Evolutionary conservation across 2,888 invertebrate genomes (phyloP), one percentile per base, ranked within the genome.

Genomic region (Hybos culiciformis): DNA sequence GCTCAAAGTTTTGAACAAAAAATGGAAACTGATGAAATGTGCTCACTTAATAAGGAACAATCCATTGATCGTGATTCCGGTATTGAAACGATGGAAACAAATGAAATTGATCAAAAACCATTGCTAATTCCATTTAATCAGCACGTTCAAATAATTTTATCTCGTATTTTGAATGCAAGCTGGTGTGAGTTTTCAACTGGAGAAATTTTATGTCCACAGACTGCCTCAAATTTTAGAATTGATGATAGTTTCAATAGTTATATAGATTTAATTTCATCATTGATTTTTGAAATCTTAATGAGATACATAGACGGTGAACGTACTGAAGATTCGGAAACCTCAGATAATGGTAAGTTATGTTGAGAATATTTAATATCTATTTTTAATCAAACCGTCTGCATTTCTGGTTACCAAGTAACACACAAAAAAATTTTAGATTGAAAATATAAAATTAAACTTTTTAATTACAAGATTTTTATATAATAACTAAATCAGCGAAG

Each of bases 31-130:
- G 64, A 64, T 51, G 63, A 63, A 45, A 60, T 57, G 54, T 56
- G 56, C 48, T 54, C 57, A 1, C 45, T n/a, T n/a, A 70, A 75
- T 18, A 73, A 75, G 52, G 74, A 74, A 45, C 67, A 42, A 42
- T 40, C 18, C 26, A 41, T 42, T 39, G 80, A 79, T 59, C 75
- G 77, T 26, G 80, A 80, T 61, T 79, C 80, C 7, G 79, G 80
- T 17, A 78, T 80, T 55, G 83, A 83, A 61, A 80, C 77, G 53
- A 83, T 83, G 82, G 83, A 83, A 62, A 71, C 66, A 46, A 58
- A 57, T 48, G 54, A 54, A 39, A 51, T 36, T 29, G 17, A 41
- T 21, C 37, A 36, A 23, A 68, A 72, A 9, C 34, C 15, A 18
- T 43, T 37, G 26, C 36, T 31, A 34, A 47, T 44, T 23, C n/a